Base-by-base conservation (phyloP, 2,888 invertebrate species). In the Pachliopta kotzebuea region DNA sequence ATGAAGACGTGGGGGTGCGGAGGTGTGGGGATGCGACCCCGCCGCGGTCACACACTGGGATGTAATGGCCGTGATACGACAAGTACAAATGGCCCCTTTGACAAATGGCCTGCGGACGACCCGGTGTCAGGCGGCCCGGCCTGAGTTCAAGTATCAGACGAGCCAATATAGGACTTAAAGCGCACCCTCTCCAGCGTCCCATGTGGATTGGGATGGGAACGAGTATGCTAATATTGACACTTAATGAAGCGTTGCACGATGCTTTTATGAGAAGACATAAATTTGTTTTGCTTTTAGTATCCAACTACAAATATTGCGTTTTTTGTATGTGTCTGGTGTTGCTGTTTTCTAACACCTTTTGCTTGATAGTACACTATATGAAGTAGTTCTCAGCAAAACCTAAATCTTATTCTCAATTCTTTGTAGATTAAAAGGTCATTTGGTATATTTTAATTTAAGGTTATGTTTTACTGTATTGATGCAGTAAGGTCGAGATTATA, bases 11-110 rank as follows among this genome's bases (percentile, higher is more conserved):
- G 84, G 69, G 71, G 81, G 78, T 89, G 75, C 75, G 85, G 75
- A 85, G n/a, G n/a, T n/a, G n/a, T 86, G 77, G 70, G 79, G 76
- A 77, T n/a, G 79, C 83, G 83, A 84, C 83, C 85, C 88, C 86
- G 85, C 80, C 83, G 86, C 87, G 90, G 90, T 90, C 88, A 88
- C 89, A 88, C 90, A 89, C 90, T 88, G 88, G 80, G 84, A 79
- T 89, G 89, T 91, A 91, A 92, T 91, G 92, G 90, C 86, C 84
- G 90, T 90, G 92, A 92, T 92, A 92, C 92, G 92, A 92, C 92
- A 92, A 90, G 91, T 92, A 92, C 91, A 92, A 92, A 92, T 92
- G 92, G 90, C 86, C 79, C 76, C 82, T 75, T 88, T 92, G 92
- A 92, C 92, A 92, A 92, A 92, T 92, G 89, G 89, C 81, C 81